phyloP scores from a whole-genome alignment of 2,113 vertebrate species.

The Promerops cafer region DNA sequence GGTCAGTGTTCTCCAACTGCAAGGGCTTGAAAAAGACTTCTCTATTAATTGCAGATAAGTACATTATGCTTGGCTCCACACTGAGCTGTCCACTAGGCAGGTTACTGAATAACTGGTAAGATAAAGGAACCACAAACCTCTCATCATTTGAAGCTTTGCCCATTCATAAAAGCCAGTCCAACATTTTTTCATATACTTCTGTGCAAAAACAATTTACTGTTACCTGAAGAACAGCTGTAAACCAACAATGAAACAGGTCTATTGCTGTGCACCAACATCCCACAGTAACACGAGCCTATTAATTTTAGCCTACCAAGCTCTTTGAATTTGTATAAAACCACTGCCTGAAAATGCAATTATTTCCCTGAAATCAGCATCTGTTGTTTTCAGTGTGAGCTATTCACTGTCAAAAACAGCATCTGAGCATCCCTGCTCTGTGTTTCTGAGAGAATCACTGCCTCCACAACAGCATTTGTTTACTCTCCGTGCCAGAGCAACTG shows the following conservation, averaged over 20 bases:
- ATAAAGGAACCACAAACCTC: not conserved
- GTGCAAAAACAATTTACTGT: not conserved
- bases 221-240: not conserved
- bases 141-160: not conserved
- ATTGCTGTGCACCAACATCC: not conserved
- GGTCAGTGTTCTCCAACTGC: not conserved
- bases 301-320: not conserved
- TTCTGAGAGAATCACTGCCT: not conserved
- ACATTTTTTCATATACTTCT: not conserved
- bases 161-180: not conserved
- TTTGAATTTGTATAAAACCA: conserved; percentile 1
- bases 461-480: not conserved
- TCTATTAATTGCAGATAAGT: not conserved
- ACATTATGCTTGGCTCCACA: not conserved
- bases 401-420: conserved; percentile 20
- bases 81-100: not conserved
- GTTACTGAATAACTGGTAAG: not conserved
- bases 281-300: not conserved
- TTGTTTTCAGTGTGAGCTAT: conserved; percentile 35
- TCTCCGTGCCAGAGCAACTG: not conserved
- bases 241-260: not conserved
- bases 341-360: conserved; percentile 35
- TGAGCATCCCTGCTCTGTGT: not conserved
- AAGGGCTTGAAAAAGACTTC: not conserved
- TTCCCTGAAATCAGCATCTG: conserved; percentile 59